Base-by-base conservation (phyloP, 1,140 invertebrate species). In the Drosophila kohkoa region DNA sequence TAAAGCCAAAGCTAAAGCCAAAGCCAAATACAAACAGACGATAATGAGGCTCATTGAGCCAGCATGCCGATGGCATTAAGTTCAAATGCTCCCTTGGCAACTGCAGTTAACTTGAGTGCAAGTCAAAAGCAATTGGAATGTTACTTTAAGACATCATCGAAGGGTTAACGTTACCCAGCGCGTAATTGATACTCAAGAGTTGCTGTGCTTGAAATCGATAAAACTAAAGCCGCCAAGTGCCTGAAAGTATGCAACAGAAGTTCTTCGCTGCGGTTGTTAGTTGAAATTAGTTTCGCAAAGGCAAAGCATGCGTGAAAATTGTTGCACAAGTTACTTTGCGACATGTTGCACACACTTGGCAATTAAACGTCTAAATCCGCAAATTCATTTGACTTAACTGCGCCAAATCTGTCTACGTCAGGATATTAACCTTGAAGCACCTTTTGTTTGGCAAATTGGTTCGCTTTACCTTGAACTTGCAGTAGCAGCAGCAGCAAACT, bases 261-360 rank as follows among this genome's bases (percentile, higher is more conserved):
- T 41, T 32, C 20, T 54, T 59, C 32, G 70, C 48, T 54, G 65
- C 54, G 20, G 20, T 25, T 38, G 7, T 38, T 63, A 81, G 71
- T 82, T 66, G 49, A 78, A 86, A 81, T 86, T 79, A 75, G 60
- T 76, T 87, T 79, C 71, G 68, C 64, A 66, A 25, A 87, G 65
- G 30, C 67, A 82, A 74, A 51, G 68, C 82, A 82, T 71, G 82
- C 82, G 79, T 82, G 83, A 87, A 86, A 87, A 67, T 67, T 70
- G 68, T 63, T 59, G 49, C 75, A 52, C 58, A 49, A 45, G 48
- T 43, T 51, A 46, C 32, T 58, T 63, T 75, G 68, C 43, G 15
- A 43, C 54, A 74, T 64, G 59, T 82, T 82, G 75, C 70, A 68
- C 10, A n/a, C 5, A 25, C 20, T 25, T 25, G 15, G 5, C 30